Conservation (phyloP, 2,888 invertebrate species). For the Sialis lutaria region DNA sequence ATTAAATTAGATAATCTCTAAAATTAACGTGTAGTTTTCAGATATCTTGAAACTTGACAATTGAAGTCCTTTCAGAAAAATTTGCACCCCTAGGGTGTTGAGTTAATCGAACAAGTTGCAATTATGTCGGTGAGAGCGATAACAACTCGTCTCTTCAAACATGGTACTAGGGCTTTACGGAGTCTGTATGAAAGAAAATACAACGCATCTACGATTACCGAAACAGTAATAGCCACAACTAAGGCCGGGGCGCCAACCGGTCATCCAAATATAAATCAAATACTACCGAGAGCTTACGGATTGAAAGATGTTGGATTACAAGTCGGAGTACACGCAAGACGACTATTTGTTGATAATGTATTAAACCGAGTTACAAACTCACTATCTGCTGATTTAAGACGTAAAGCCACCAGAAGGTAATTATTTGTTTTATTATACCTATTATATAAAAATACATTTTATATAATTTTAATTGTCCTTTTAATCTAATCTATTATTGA, state of each 20-base stretch:
- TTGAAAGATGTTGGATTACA: constrained; percentile 30
- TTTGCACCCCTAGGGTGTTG: not conserved
- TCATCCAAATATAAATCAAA: constrained; percentile 10
- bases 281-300: constrained; percentile 18
- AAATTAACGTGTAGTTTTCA: no score
- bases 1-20: no score
- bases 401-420: constrained; percentile 39
- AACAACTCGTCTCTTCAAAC: constrained; percentile 34
- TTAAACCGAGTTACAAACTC: constrained; percentile 49
- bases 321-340: constrained; percentile 42
- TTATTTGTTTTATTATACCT: not conserved
- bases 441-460: not conserved
- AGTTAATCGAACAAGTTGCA: not conserved
- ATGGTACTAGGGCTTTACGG: constrained; percentile 38
- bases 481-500: no score
- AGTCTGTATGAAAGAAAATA: constrained; percentile 31
- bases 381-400: constrained; percentile 41
- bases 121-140: constrained; percentile 39
- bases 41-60: no score
- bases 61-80: no score
- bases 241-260: constrained; percentile 13
- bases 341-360: constrained; percentile 50
- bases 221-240: constrained; percentile 19
- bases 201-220: constrained; percentile 28
- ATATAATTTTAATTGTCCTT: not conserved